Evolutionary conservation across 2,888 invertebrate genomes (phyloP).

Genomic region (Podotricha telesiphe): DNA sequence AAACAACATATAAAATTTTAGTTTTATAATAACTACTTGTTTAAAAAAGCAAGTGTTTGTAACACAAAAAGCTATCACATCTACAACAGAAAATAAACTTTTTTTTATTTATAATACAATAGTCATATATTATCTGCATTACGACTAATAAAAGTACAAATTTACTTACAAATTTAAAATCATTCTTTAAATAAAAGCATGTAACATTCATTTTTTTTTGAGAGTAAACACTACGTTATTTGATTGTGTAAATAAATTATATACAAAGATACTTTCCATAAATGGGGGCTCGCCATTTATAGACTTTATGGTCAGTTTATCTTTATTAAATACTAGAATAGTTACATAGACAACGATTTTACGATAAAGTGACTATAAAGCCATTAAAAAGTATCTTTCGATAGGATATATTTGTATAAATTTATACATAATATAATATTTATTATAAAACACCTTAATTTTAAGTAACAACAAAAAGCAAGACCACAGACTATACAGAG

Average conservation of each 20-base stretch:
- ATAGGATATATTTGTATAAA: slow-evolving; percentile 16
- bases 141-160: slow-evolving; percentile 28
- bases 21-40: slow-evolving; percentile 32
- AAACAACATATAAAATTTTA: slow-evolving; percentile 43
- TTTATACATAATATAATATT: slow-evolving; percentile 40
- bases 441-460: slow-evolving; percentile 22
- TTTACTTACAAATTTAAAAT: slow-evolving; percentile 45
- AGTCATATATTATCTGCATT: slow-evolving; percentile 7
- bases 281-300: slow-evolving; percentile 79
- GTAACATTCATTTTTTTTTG: slow-evolving; percentile 10
- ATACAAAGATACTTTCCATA: slow-evolving; percentile 62
- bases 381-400: slow-evolving; percentile 64
- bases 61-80: slow-evolving; percentile 42
- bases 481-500: slow-evolving; percentile 22
- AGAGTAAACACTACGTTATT: slow-evolving; percentile 12
- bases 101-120: slow-evolving; percentile 26
- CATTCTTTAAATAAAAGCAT: slow-evolving; percentile 27
- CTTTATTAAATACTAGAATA: slow-evolving; percentile 46
- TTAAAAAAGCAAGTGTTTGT: slow-evolving; percentile 30
- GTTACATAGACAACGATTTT: slow-evolving; percentile 39
- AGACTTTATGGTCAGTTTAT: slow-evolving; percentile 63
- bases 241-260: slow-evolving; percentile 35
- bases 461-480: slow-evolving; percentile 20
- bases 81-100: slow-evolving; percentile 37
- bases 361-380: slow-evolving; percentile 63